phyloP scores from a whole-genome alignment of 2,113 vertebrate genomes.

The Colistium nudipinnis region DNA sequence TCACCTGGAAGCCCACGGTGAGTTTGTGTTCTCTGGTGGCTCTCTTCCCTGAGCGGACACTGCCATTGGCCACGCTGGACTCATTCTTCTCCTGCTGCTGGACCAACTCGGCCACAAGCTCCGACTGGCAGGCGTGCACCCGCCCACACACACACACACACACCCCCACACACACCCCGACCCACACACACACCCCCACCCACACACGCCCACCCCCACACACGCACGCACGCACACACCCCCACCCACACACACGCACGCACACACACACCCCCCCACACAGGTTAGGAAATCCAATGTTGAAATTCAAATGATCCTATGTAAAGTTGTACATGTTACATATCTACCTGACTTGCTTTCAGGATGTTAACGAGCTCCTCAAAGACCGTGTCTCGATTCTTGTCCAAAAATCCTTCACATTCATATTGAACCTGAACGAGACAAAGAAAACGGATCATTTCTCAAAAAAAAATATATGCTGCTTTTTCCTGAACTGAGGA shows the following conservation, averaged over 20 bases:
- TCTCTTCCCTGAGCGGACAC: constrained; percentile 67
- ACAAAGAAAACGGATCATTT: background rate
- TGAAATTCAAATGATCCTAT: background rate
- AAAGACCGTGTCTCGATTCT: constrained; percentile 83
- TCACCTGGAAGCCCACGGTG: constrained; percentile 83
- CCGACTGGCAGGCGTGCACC: constrained; percentile 67
- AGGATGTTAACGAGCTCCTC: constrained; percentile 86
- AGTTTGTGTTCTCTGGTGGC: constrained; percentile 79
- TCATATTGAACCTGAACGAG: constrained; percentile 82
- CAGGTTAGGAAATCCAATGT: background rate
- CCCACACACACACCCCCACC: background rate
- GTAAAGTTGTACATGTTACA: background rate
- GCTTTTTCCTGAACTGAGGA: background rate
- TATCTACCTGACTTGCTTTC: constrained; percentile 83
- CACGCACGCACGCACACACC: background rate
- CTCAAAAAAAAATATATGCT: too few species aligned
- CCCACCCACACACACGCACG: background rate
- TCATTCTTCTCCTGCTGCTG: constrained; percentile 68
- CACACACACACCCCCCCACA: background rate
- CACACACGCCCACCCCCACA: too few species aligned
- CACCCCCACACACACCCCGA: too few species aligned
- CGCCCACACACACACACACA: background rate
- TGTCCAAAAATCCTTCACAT: constrained; percentile 83
- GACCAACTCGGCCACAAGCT: constrained; percentile 82
- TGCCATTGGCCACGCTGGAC: constrained; percentile 54